These are phyloP conservation scores for Coecobrya sp. DNA, from an alignment of 2,888 invertebrate genomes.

Conservation along the genomic window DNA sequence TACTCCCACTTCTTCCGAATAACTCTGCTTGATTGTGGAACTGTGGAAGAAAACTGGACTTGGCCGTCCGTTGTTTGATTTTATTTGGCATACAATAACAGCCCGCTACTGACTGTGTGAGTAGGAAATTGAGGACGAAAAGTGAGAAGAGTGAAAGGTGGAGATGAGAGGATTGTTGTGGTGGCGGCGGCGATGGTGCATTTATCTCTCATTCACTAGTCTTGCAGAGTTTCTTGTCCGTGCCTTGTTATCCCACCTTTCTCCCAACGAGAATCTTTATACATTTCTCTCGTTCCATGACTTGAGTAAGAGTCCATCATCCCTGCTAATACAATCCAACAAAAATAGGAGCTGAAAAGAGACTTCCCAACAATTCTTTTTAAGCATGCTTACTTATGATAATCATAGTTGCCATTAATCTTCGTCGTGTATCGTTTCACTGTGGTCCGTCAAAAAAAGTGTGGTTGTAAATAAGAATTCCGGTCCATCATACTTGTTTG, in stretches of 20 bases:
- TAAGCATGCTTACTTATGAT: neutral
- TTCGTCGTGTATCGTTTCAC: neutral
- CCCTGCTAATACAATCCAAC: neutral
- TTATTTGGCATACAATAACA: neutral
- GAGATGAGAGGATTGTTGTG: neutral
- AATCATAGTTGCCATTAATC: neutral
- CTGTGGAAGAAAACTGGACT: neutral
- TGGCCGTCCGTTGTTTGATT: neutral
- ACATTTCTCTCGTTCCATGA: neutral
- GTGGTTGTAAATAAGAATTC: neutral
- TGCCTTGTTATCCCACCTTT: neutral
- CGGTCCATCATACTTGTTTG: neutral
- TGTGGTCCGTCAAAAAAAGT: neutral
- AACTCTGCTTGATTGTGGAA: slow-evolving; percentile 36
- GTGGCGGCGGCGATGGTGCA: neutral
- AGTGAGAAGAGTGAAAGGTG: neutral
- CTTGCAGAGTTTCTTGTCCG: neutral
- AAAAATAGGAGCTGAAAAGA: neutral
- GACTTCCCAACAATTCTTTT: too few relatives aligned
- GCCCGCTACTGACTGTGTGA: neutral
- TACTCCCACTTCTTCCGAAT: slow-evolving; percentile 44
- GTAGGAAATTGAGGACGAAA: neutral
- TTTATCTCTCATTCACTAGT: slow-evolving; percentile 17
- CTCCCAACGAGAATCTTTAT: neutral
- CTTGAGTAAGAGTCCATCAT: neutral